Evolutionary conservation across 2,888 invertebrate species (phyloP).

Genomic region (Latrodectus hesperus): DNA sequence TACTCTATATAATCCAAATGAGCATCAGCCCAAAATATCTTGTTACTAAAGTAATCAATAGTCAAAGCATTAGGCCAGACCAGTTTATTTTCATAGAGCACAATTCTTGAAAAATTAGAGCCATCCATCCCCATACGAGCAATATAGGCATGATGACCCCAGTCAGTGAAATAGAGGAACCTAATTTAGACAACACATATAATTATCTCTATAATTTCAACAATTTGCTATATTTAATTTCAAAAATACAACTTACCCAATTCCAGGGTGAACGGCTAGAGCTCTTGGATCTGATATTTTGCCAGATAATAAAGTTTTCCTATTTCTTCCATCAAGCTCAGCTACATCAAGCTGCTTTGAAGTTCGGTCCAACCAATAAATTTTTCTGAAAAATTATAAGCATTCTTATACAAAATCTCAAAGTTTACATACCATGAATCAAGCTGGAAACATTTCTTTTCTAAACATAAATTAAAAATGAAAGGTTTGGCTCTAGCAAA

Average conservation of each 20-base stretch:
- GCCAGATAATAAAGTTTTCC: conserved; percentile 87
- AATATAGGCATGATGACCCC: conserved; percentile 92
- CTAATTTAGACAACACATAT: conserved; percentile 70
- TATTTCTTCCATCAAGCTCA: conserved; percentile 91
- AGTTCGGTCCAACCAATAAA: conserved; percentile 97
- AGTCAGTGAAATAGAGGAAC: conserved; percentile 92
- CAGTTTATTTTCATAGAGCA: conserved; percentile 93
- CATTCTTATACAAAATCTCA: too few relatives aligned
- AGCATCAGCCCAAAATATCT: conserved; percentile 98
- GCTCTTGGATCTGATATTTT: conserved; percentile 95
- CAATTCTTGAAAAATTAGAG: conserved; percentile 87
- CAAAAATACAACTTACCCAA: conserved; percentile 80
- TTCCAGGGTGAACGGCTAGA: conserved; percentile 94
- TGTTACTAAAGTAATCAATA: conserved; percentile 95
- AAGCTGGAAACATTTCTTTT: too few relatives aligned
- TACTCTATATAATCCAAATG: conserved; percentile 96
- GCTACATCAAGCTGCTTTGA: conserved; percentile 96
- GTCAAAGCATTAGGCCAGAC: conserved; percentile 99
- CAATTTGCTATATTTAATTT: background rate
- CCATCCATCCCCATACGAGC: conserved; percentile 99
- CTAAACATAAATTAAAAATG: too few relatives aligned
- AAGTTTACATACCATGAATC: too few relatives aligned
- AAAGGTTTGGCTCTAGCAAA: too few relatives aligned
- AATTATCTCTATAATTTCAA: background rate
- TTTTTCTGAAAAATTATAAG: conserved; percentile 79